Evolutionary conservation across 2,113 vertebrate genomes (phyloP).

Genomic region (Microcebus ravelobensis): DNA sequence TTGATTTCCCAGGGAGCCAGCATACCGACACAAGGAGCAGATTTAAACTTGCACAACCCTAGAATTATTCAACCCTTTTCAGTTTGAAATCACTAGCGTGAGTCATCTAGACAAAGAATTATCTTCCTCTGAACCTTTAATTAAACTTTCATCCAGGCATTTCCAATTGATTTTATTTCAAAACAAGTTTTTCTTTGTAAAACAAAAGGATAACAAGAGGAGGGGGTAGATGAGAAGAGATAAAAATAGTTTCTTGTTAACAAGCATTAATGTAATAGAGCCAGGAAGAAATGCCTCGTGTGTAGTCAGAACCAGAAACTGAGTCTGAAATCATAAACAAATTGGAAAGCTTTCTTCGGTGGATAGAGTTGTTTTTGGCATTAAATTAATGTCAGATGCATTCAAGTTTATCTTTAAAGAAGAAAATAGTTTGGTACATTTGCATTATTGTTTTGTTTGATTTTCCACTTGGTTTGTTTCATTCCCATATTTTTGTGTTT

Average conservation of each 20-base stretch:
- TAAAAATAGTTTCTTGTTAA: neutral
- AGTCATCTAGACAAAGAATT: conserved; percentile 24
- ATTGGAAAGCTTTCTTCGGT: neutral
- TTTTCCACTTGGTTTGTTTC: neutral
- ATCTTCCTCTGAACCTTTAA: conserved; percentile 23
- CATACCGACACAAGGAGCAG: too few species aligned
- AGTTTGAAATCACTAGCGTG: neutral
- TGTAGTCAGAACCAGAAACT: neutral
- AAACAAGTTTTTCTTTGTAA: conserved; percentile 52
- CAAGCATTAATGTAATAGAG: neutral
- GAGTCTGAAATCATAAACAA: neutral
- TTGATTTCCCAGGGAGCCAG: neutral
- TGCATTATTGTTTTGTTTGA: neutral
- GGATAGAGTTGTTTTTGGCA: neutral
- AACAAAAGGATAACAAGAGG: neutral
- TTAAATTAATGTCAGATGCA: neutral
- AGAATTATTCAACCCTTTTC: neutral
- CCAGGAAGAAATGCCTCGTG: neutral
- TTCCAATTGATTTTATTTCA: conserved; percentile 58
- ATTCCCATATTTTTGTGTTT: too few species aligned
- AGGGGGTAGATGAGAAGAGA: neutral
- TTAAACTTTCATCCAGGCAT: conserved; percentile 12
- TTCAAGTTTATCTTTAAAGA: neutral
- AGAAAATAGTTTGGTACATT: neutral
- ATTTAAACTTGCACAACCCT: neutral